Conservation (phyloP, 2,888 invertebrate species). For the Phasia obesa region DNA sequence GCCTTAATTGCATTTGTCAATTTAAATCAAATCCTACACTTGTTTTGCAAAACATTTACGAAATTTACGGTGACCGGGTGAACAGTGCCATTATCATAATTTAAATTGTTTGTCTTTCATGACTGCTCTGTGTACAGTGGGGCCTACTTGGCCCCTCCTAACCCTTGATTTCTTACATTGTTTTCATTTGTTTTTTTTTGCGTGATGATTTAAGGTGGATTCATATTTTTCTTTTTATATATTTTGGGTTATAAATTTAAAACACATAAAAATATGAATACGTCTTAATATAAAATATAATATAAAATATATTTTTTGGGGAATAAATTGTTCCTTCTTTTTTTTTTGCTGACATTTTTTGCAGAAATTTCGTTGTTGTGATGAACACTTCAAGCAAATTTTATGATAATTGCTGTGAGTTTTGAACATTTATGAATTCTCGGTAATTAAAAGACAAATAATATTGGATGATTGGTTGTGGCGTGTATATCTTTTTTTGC, state of each 20-base stretch:
- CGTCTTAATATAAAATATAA: constrained; percentile 33
- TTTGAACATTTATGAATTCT: constrained; percentile 70
- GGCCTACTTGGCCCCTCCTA: background rate
- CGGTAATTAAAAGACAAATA: constrained; percentile 69
- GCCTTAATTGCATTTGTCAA: constrained; percentile 79
- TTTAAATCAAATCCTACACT: constrained; percentile 81
- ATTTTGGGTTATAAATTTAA: constrained; percentile 53
- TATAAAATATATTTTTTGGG: constrained; percentile 30
- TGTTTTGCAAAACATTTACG: constrained; percentile 74
- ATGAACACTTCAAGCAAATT: constrained; percentile 47
- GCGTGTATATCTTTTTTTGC: constrained; percentile 51
- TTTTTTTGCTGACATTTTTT: constrained; percentile 1
- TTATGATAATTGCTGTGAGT: constrained; percentile 64
- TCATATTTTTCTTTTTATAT: constrained; percentile 41
- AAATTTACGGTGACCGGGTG: constrained; percentile 79
- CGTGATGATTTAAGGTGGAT: constrained; percentile 64
- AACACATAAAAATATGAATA: constrained; percentile 66
- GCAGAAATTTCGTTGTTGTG: constrained; percentile 38
- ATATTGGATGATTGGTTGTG: constrained; percentile 55
- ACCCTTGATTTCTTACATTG: background rate
- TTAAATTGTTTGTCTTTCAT: constrained; percentile 73
- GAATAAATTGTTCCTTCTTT: constrained; percentile 37
- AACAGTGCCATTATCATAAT: constrained; percentile 80
- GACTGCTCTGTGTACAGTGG: constrained; percentile 5
- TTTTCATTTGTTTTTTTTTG: constrained; percentile 31